Evolutionary conservation across 1,140 invertebrate species (phyloP).

Genomic region (Leptinotarsa undecemlineata): DNA sequence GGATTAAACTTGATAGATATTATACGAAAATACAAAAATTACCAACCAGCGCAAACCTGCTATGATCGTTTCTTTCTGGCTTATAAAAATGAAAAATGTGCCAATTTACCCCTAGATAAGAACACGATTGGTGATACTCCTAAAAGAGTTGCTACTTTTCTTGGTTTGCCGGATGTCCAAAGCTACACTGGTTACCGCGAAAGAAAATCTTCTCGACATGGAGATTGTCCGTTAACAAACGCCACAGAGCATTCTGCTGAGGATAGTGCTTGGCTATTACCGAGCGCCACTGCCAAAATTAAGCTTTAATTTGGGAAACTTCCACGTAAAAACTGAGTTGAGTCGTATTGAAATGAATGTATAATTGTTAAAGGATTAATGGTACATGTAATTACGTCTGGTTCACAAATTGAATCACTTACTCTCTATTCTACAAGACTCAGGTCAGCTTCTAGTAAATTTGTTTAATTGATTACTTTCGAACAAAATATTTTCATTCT

Average conservation of each 20-base stretch:
- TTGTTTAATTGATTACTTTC: too few species aligned
- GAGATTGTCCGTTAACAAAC: not conserved
- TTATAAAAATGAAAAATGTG: conserved; percentile 22
- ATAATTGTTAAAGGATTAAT: too few species aligned
- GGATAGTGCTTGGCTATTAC: too few species aligned
- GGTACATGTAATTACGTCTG: too few species aligned
- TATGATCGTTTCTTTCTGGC: conserved; percentile 14
- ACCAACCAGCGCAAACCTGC: not conserved
- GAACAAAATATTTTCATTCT: too few species aligned
- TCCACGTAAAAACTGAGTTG: too few species aligned
- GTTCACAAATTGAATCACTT: too few species aligned
- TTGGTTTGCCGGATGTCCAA: not conserved
- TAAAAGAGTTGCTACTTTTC: conserved; percentile 1
- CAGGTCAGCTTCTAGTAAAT: too few species aligned
- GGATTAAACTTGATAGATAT: conserved; percentile 8
- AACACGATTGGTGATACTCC: conserved; percentile 16
- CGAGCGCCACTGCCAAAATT: too few species aligned
- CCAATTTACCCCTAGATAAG: not conserved
- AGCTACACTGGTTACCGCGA: conserved; percentile 4
- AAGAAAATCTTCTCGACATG: not conserved
- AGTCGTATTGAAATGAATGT: too few species aligned
- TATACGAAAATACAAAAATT: conserved; percentile 5
- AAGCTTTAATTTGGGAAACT: too few species aligned
- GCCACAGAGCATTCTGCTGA: not conserved
- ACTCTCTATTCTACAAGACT: too few species aligned